Percentiles rank a stretch among this genome's conserved stretches.
These are phyloP conservation scores for Diadegma fenestrale DNA, from an alignment of 2,888 invertebrate species.

Conservation along the genomic window DNA sequence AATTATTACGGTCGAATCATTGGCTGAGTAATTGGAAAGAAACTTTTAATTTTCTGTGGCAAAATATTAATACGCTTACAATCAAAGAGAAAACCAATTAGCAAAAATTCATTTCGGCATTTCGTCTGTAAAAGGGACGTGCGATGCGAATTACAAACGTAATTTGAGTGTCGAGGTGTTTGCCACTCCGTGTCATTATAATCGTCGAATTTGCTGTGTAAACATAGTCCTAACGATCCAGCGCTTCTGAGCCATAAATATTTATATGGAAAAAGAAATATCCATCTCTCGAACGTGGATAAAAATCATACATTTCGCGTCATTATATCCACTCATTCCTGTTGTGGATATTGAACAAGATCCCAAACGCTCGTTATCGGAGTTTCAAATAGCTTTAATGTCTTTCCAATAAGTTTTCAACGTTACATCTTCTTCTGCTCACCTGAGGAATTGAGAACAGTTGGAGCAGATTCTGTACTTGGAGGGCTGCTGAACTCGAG, in stretches of 20 bases:
- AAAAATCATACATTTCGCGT: slow-evolving; percentile 22
- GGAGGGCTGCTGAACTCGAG: slow-evolving; percentile 89
- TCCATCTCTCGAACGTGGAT: background rate
- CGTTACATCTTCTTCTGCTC: slow-evolving; percentile 37
- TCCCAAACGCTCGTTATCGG: slow-evolving; percentile 21
- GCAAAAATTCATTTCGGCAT: slow-evolving; percentile 58
- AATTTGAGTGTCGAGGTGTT: slow-evolving; percentile 30
- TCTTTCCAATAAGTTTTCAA: slow-evolving; percentile 40
- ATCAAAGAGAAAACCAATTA: slow-evolving; percentile 46
- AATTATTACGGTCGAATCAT: slow-evolving; percentile 35
- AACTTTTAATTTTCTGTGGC: slow-evolving; percentile 11
- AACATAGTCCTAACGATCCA: background rate
- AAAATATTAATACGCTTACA: slow-evolving; percentile 19
- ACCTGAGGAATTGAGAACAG: slow-evolving; percentile 87
- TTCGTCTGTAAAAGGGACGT: background rate
- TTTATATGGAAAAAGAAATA: background rate
- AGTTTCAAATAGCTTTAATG: slow-evolving; percentile 33
- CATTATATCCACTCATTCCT: background rate
- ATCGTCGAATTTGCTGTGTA: background rate
- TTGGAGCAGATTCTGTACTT: slow-evolving; percentile 92
- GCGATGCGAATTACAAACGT: slow-evolving; percentile 10
- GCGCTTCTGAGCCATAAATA: background rate
- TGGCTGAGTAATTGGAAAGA: slow-evolving; percentile 19
- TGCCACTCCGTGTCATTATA: slow-evolving; percentile 14
- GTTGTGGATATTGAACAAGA: background rate